Conservation (phyloP, 2,888 invertebrate genomes). For the Zaprionus bogoriensis region DNA sequence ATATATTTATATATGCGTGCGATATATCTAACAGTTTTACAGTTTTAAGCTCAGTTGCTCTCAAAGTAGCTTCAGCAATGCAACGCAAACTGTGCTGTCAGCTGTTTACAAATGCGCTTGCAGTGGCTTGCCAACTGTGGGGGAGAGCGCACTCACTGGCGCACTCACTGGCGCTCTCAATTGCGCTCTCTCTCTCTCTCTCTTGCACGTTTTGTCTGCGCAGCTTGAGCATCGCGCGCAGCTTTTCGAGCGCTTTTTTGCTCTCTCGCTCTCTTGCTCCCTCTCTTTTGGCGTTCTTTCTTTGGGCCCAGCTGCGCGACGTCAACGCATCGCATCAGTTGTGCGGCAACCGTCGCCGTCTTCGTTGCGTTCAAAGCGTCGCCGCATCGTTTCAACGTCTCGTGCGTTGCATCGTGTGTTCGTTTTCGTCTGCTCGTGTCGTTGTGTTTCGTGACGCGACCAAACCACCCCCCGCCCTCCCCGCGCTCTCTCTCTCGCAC, state of each 20-base stretch:
- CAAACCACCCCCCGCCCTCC: neutral
- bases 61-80: neutral
- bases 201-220: neutral
- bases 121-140: neutral
- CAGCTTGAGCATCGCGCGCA: slow-evolving; percentile 42
- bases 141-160: neutral
- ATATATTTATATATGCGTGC: neutral
- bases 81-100: neutral
- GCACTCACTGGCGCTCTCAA: neutral
- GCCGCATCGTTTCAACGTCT: slow-evolving; percentile 7
- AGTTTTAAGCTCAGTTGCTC: neutral
- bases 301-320: slow-evolving; percentile 28
- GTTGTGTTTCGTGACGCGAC: slow-evolving; percentile 11
- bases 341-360: slow-evolving; percentile 72
- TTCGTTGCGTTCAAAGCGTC: slow-evolving; percentile 35
- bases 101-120: neutral
- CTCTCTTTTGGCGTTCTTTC: slow-evolving; percentile 1
- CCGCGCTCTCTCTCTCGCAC: too few relatives aligned
- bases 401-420: slow-evolving; percentile 5
- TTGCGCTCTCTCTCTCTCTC: neutral
- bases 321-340: slow-evolving; percentile 55
- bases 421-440: slow-evolving; percentile 4
- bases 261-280: slow-evolving; percentile 9
- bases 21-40: too few relatives aligned
- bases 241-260: slow-evolving; percentile 37